Conservation (phyloP, 1,140 invertebrate species). For the Drepana arcuata region DNA sequence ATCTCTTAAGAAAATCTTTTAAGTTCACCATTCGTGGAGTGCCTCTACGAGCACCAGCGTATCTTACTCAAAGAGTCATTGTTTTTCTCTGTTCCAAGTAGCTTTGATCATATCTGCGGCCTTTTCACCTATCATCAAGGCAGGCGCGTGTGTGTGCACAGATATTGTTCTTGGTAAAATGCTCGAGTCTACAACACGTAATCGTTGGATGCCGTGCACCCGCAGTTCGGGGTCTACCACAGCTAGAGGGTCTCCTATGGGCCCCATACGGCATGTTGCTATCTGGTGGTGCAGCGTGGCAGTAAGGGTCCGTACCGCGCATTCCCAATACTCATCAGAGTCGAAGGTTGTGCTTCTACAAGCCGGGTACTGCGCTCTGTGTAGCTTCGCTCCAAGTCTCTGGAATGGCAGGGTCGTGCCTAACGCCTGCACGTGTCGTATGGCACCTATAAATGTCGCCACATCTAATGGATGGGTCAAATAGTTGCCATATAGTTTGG, state of each 20-base stretch:
- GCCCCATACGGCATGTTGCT: conserved; percentile 72
- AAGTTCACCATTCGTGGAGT: too few relatives aligned
- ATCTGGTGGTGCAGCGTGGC: conserved; percentile 51
- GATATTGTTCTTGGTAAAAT: conserved; percentile 82
- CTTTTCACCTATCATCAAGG: conserved; percentile 88
- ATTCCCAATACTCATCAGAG: conserved; percentile 86
- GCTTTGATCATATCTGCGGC: conserved; percentile 83
- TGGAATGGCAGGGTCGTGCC: conserved; percentile 25
- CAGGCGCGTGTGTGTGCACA: conserved; percentile 86
- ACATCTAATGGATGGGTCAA: conserved; percentile 75
- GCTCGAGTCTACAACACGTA: conserved; percentile 50
- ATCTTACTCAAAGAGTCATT: too few relatives aligned
- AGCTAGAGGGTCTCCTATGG: conserved; percentile 30
- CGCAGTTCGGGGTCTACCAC: conserved; percentile 57
- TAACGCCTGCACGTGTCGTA: conserved; percentile 71
- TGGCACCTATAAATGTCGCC: conserved; percentile 72
- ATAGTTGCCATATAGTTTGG: conserved; percentile 86
- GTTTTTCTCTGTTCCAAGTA: conserved; percentile 9
- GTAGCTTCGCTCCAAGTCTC: conserved; percentile 16
- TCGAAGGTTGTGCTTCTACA: conserved; percentile 22
- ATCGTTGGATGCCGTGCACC: conserved; percentile 33
- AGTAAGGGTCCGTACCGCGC: conserved; percentile 72
- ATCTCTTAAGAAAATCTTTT: too few relatives aligned
- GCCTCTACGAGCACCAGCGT: too few relatives aligned
- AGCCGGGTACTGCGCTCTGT: conserved; percentile 10